Evolutionary conservation across 2,797 vertebrate genomes (phyloP).

Genomic region (Melanotaenia maccullochi): DNA sequence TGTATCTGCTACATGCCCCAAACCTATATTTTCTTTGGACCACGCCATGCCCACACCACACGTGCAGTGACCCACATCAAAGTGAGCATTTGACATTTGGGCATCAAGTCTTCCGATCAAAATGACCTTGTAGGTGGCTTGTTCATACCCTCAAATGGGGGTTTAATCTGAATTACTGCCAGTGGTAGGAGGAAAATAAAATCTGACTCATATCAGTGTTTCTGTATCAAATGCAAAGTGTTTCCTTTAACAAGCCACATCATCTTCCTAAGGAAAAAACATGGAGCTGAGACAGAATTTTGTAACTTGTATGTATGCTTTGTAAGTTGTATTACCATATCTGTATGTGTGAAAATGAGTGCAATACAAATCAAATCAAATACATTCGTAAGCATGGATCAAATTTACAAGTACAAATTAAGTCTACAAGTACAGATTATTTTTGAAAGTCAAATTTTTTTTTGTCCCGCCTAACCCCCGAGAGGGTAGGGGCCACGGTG

Average conservation of each 20-base stretch:
- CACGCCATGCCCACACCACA: background rate
- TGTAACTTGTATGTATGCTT: background rate
- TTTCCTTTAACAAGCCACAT: too few species aligned
- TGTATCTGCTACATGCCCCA: background rate
- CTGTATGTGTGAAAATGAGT: background rate
- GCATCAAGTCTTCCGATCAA: background rate
- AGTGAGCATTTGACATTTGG: background rate
- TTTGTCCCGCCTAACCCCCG: background rate
- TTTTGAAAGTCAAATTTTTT: too few species aligned
- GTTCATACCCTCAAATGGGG: background rate
- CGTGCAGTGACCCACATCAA: background rate
- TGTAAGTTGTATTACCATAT: too few species aligned
- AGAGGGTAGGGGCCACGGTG: background rate
- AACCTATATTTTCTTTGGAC: background rate
- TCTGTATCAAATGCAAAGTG: background rate
- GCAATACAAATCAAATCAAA: too few species aligned
- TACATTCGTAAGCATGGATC: too few species aligned
- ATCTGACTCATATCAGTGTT: too few species aligned
- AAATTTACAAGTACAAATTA: too few species aligned
- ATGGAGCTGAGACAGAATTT: background rate
- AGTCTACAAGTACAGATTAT: too few species aligned
- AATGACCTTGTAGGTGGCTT: background rate
- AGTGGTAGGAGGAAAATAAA: too few species aligned
- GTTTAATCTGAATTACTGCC: too few species aligned
- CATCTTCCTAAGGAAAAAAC: too few species aligned